Evolutionary conservation across 2,888 invertebrate genomes (phyloP), one percentile per base, ranked within the genome.

Genomic region (Tenthredo livida): DNA sequence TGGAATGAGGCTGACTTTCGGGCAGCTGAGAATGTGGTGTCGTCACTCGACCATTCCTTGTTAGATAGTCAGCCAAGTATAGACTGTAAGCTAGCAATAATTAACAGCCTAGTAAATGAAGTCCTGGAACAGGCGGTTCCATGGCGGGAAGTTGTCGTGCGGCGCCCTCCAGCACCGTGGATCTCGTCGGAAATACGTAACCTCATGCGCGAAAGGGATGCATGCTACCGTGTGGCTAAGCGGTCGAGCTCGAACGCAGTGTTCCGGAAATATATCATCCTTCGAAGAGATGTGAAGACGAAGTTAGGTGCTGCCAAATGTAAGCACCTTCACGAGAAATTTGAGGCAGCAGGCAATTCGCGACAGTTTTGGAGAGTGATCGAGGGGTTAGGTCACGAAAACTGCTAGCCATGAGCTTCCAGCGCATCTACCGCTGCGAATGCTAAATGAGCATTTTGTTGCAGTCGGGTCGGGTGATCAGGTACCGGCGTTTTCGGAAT

Each of bases 221-320:
- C 47, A 2, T 77, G 77, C 6, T 77, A 77, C 21, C 77, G 77
- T 54, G 4, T 25, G 2, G n/a, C 77, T 10, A 50, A 77, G 47
- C 1, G 77, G 6, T 77, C 77, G 9, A 50, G 47, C 1, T 77
- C 77, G 29, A 29, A 29, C 1, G 12, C 25, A 2, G 47, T 50
- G 0, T 50, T 77, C 15, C 17, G 25, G 1, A 77, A 21, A 21
- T 77, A 77, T 25, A 2, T 77, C 3, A 43, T 17, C 3, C 77
- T 43, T 29, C 77, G 77, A 0, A 47, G 77, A 3, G 29, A 50
- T 0, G 15, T 77, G 1, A 47, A 77, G 33, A 5, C 25, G 15
- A 77, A 77, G 3, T 6, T 77, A 12, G 21, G n/a, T 12, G 21
- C 1, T 12, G 47, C 50, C 7, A 77, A 77, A n/a, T 43, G 47